phyloP scores from a whole-genome alignment of 92 coral and sea anemone species.

The Zoanthus sansibaricus region DNA sequence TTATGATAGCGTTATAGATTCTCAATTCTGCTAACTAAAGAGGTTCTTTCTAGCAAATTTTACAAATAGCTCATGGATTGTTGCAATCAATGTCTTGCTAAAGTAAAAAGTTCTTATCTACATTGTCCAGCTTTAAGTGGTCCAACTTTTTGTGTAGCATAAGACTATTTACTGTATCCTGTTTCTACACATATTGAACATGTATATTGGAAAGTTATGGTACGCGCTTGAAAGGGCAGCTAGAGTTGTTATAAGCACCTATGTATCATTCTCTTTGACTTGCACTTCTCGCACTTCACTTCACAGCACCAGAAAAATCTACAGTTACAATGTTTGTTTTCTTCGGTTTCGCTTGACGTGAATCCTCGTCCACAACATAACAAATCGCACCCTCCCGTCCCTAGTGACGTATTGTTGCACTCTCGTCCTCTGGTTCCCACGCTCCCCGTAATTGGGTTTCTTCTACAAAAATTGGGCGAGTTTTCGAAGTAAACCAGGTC shows the following conservation, averaged over 20 bases:
- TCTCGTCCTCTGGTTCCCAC: constrained; percentile 93
- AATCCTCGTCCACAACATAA: constrained; percentile 94
- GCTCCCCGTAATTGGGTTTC: constrained; percentile 83
- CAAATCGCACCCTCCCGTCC: constrained; percentile 94
- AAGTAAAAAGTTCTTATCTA: neutral
- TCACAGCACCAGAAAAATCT: constrained; percentile 93
- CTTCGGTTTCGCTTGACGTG: constrained; percentile 74
- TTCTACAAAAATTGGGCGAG: constrained; percentile 89
- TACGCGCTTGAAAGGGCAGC: neutral
- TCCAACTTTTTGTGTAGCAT: neutral
- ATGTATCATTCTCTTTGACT: constrained; percentile 68
- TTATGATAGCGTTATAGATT: too few species aligned
- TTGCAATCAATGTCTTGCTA: neutral
- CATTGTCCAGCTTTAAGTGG: neutral
- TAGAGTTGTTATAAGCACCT: constrained; percentile 63
- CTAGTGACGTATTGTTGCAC: constrained; percentile 90
- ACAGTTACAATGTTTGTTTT: constrained; percentile 81
- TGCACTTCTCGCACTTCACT: constrained; percentile 88
- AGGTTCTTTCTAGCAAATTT: too few species aligned
- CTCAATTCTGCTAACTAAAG: too few species aligned
- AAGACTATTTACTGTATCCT: neutral
- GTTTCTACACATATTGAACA: neutral
- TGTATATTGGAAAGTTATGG: neutral
- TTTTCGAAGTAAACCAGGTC: constrained; percentile 93
- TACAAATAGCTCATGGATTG: neutral